Base-by-base conservation (phyloP, 2,888 invertebrate species). In the Globia sparganii region DNA sequence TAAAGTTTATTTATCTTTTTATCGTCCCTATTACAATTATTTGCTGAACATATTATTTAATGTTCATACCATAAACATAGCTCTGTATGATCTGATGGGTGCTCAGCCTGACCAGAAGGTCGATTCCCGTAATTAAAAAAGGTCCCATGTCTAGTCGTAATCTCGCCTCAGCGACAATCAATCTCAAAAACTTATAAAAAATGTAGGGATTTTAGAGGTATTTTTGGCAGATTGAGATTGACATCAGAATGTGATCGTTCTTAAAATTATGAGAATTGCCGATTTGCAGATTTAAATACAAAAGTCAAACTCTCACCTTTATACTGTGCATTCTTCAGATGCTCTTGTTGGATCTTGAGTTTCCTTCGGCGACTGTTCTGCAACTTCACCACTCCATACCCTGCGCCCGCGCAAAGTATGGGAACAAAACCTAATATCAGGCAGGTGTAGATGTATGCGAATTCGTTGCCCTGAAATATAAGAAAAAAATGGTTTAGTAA, bases 391-490 rank as follows among this genome's bases (percentile, higher is more conserved):
- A 99, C 98, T 65, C 99, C 98, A 92, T 99, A 99, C 0, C 98
- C 99, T 9, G 99, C 99, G 65, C 98, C 99, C 1, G 99, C 99
- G 91, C 99, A 99, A 1, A 99, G 96, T 75, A 99, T 98, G 11
- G 99, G 99, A 21, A 99, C 98, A 89, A 99, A 98, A 2, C 98
- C 98, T 62, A 99, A 97, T 86, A 99, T 98, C 21, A 99, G 97
- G 92, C 99, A 99, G 0, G 98, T 98, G 94, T 99, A 99, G 90
- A 99, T 99, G 96, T 99, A 99, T n/a, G 99, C 98, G 77, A 99
- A 97, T 94, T 99, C 99, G 90, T 99, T 99, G 37, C 99, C 99
- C 97, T 99, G 96, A 46, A 97, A 96, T 31, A 53, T 25, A 61
- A 28, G 2, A 9, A 13, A 18, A 34, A 34, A 3, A 2, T 13